Evolutionary conservation across 1,140 invertebrate species (phyloP).

Genomic region (Orius insidiosus): DNA sequence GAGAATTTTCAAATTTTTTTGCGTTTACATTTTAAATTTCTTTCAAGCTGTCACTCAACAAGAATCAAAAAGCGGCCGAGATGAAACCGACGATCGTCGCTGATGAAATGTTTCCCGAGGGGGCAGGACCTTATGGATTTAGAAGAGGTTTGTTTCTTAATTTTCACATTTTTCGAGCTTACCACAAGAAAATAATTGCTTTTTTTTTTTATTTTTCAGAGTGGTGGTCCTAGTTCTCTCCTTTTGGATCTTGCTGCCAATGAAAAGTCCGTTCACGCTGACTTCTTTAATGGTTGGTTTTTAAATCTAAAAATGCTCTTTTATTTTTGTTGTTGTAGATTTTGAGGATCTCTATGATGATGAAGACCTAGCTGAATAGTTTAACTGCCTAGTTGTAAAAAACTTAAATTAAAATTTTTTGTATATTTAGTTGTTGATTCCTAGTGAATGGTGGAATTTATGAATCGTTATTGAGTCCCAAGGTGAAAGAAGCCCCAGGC

Average conservation of each 20-base stretch:
- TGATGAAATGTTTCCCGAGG: constrained; percentile 94
- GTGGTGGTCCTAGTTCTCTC: constrained; percentile 63
- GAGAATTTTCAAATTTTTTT: not conserved
- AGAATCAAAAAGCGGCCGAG: not conserved
- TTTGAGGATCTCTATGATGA: no score
- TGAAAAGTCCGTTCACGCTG: constrained; percentile 82
- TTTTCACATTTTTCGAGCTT: no score
- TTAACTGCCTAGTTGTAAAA: no score
- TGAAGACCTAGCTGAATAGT: no score
- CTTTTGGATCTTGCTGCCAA: constrained; percentile 79
- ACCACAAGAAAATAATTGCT: no score
- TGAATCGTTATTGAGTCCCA: no score
- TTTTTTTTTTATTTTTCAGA: constrained; percentile 34
- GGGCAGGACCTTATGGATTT: constrained; percentile 80
- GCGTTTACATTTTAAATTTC: not conserved
- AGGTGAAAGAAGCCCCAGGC: no score
- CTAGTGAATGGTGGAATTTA: no score
- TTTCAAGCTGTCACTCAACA: not conserved
- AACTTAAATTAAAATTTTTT: no score
- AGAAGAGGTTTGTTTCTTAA: constrained; percentile 49
- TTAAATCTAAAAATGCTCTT: not conserved
- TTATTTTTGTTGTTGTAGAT: not conserved
- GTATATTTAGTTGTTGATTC: no score
- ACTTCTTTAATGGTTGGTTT: constrained; percentile 70
- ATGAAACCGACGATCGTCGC: constrained; percentile 75